Conservation (phyloP, 1,140 invertebrate species). For the Zelostemma sp. region DNA sequence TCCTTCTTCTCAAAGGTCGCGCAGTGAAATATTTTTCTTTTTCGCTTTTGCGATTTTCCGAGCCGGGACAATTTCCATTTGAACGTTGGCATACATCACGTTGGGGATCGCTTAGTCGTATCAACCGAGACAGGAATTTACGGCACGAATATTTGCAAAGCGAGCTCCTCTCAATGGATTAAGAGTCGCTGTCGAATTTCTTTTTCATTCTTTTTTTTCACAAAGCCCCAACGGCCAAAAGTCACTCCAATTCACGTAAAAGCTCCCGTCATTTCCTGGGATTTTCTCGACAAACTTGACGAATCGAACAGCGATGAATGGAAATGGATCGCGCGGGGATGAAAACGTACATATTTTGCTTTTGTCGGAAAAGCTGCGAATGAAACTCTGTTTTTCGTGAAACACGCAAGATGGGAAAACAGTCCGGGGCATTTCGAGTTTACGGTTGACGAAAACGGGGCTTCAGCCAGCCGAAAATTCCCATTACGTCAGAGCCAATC, state of each 20-base stretch:
- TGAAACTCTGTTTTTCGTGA: conserved; percentile 1
- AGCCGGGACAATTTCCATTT: conserved; percentile 16
- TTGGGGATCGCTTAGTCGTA: conserved; percentile 28
- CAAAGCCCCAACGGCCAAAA: conserved; percentile 2
- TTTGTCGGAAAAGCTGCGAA: background rate
- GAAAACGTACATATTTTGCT: background rate
- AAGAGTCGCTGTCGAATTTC: conserved; percentile 35
- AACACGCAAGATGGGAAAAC: background rate
- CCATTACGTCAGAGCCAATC: conserved; percentile 55
- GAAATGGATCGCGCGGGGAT: background rate
- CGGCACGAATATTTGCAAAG: conserved; percentile 32
- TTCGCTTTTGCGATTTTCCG: too few relatives aligned
- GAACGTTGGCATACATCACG: conserved; percentile 20
- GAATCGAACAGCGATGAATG: conserved; percentile 31
- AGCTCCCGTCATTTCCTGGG: conserved; percentile 27
- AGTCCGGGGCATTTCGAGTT: conserved; percentile 25
- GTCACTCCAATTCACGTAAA: conserved; percentile 39
- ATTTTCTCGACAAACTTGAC: conserved; percentile 7
- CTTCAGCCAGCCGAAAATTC: conserved; percentile 46
- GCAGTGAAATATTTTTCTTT: too few relatives aligned
- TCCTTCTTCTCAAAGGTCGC: too few relatives aligned
- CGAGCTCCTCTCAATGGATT: conserved; percentile 36
- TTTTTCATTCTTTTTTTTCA: conserved; percentile 40
- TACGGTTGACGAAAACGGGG: conserved; percentile 29
- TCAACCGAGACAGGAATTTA: conserved; percentile 20